These are phyloP conservation scores for Meloidogyne exigua DNA, from an alignment of 1,140 invertebrate genomes.

Conservation along the genomic window DNA sequence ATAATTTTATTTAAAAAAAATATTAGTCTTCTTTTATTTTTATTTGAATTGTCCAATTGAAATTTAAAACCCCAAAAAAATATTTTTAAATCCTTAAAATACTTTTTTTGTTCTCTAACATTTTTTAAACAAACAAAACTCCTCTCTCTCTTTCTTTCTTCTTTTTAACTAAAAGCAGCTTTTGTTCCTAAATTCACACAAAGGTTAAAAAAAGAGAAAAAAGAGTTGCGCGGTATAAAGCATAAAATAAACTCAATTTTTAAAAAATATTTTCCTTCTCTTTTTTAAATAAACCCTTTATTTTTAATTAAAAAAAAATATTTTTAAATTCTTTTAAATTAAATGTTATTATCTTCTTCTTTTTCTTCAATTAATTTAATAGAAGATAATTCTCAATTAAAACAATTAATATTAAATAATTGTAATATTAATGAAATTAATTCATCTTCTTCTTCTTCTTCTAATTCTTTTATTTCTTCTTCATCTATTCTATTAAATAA, in stretches of 20 bases:
- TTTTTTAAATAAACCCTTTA: no score
- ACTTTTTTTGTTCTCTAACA: no score
- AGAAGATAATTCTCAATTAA: no score
- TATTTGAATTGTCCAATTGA: neutral
- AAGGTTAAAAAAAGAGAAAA: neutral
- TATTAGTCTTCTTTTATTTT: no score
- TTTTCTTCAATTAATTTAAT: no score
- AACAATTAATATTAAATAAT: no score
- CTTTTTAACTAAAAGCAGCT: neutral
- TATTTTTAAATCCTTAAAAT: neutral
- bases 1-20: neutral
- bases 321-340: no score
- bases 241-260: neutral
- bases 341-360: no score
- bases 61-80: neutral
- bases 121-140: neutral
- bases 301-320: no score
- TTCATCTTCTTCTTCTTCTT: neutral
- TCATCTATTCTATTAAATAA: neutral
- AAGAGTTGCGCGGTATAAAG: neutral
- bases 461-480: neutral
- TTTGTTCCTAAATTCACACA: conserved; percentile 4
- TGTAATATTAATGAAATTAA: no score
- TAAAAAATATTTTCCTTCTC: neutral
- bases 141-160: no score